Evolutionary conservation across 1,140 invertebrate genomes (phyloP).

Genomic region (Eciton burchellii): DNA sequence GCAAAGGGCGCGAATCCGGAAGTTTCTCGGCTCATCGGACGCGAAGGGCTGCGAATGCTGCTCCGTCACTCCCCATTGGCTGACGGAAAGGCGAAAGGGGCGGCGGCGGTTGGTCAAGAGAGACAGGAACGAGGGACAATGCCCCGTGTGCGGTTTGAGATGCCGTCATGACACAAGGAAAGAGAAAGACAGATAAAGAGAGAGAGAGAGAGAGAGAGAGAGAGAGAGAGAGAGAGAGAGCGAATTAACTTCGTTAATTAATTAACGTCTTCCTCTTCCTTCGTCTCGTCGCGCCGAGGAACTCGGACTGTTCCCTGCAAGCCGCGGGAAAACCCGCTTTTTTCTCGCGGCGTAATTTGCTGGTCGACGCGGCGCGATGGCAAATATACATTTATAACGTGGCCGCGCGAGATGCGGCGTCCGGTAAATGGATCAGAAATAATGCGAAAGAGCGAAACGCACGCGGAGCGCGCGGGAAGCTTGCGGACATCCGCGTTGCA

Average conservation of each 20-base stretch:
- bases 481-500: constrained; percentile 43
- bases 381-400: constrained; percentile 60
- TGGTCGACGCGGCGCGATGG: constrained; percentile 27
- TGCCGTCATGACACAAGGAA: neutral
- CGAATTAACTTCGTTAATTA: constrained; percentile 40
- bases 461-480: constrained; percentile 24
- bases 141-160: neutral
- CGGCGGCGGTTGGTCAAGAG: neutral
- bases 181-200: too few relatives aligned
- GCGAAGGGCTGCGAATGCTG: constrained; percentile 12
- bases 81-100: neutral
- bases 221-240: neutral
- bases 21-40: neutral
- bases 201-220: neutral
- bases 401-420: constrained; percentile 39
- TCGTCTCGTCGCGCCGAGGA: neutral
- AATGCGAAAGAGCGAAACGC: constrained; percentile 55
- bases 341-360: constrained; percentile 51
- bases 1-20: constrained; percentile 20
- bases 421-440: constrained; percentile 56
- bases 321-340: constrained; percentile 16
- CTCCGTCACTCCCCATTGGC: neutral
- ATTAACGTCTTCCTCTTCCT: constrained; percentile 23
- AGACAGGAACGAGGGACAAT: constrained; percentile 30
- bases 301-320: constrained; percentile 30